Conservation (phyloP, 2,888 invertebrate species). For the Brenthis ino region DNA sequence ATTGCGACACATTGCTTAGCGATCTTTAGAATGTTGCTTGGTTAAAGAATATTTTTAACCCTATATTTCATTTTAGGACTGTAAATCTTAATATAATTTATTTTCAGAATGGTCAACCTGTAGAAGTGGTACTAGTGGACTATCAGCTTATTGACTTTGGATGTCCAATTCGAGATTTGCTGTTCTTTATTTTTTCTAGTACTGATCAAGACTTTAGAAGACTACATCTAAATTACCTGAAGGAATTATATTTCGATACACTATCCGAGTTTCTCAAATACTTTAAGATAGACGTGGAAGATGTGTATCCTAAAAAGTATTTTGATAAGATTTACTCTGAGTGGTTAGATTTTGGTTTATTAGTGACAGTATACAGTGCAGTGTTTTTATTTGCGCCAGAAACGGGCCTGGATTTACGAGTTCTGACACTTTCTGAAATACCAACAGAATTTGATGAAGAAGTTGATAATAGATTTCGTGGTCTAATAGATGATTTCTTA, state of each 20-base stretch:
- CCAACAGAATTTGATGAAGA: slow-evolving; percentile 44
- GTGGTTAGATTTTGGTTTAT: slow-evolving; percentile 54
- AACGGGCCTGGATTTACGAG: slow-evolving; percentile 47
- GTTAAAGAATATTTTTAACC: too few relatives aligned
- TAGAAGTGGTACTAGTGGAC: slow-evolving; percentile 50
- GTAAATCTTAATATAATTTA: background rate
- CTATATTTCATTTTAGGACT: background rate
- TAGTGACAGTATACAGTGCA: slow-evolving; percentile 43
- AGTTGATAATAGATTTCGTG: slow-evolving; percentile 47
- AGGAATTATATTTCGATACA: slow-evolving; percentile 50
- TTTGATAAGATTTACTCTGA: slow-evolving; percentile 52
- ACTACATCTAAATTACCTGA: slow-evolving; percentile 49
- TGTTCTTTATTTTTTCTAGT: slow-evolving; percentile 51
- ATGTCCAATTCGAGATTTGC: slow-evolving; percentile 52
- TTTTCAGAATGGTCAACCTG: slow-evolving; percentile 46
- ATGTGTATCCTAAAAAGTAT: slow-evolving; percentile 48
- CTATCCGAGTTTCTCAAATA: slow-evolving; percentile 48
- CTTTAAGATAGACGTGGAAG: slow-evolving; percentile 49
- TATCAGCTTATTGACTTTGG: slow-evolving; percentile 55
- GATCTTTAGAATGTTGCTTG: too few relatives aligned
- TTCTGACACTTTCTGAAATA: slow-evolving; percentile 38
- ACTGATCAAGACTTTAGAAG: slow-evolving; percentile 54
- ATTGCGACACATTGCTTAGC: too few relatives aligned
- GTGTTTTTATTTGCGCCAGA: slow-evolving; percentile 52
- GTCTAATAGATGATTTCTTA: slow-evolving; percentile 48